phyloP scores from a whole-genome alignment of 2,888 invertebrate genomes.

The Glaucopsyche alexis region DNA sequence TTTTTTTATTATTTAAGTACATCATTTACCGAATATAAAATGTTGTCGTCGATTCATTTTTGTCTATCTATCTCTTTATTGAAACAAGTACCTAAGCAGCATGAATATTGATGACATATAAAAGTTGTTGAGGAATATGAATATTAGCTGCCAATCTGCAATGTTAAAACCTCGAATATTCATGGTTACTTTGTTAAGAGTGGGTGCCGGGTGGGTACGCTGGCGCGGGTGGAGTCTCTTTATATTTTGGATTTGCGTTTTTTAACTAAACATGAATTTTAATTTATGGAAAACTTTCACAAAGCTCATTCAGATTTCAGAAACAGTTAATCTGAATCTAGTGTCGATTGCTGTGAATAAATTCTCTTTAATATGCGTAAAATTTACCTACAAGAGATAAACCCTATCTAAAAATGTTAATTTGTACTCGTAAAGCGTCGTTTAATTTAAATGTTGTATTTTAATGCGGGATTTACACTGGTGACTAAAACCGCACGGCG shows the following conservation, averaged over 20 bases:
- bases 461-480: not conserved
- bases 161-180: constrained; percentile 56
- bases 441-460: not conserved
- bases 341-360: constrained; percentile 12
- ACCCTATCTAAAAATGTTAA: not conserved
- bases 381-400: constrained; percentile 5
- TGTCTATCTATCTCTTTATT: too few species aligned
- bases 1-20: too few species aligned
- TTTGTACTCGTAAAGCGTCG: not conserved
- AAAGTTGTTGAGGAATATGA: constrained; percentile 54
- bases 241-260: constrained; percentile 36
- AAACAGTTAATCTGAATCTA: constrained; percentile 15
- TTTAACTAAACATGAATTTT: constrained; percentile 39
- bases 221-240: constrained; percentile 39
- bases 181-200: constrained; percentile 52
- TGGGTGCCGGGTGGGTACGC: constrained; percentile 29
- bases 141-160: constrained; percentile 74
- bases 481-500: too few species aligned
- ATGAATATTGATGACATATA: constrained; percentile 39
- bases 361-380: not conserved
- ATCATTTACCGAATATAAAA: too few species aligned
- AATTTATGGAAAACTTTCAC: constrained; percentile 39
- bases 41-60: too few species aligned
- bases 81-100: too few species aligned
- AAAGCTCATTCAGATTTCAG: constrained; percentile 28